These are phyloP conservation scores for Odontothrips loti DNA, from an alignment of 2,888 invertebrate species.

Conservation along the genomic window DNA sequence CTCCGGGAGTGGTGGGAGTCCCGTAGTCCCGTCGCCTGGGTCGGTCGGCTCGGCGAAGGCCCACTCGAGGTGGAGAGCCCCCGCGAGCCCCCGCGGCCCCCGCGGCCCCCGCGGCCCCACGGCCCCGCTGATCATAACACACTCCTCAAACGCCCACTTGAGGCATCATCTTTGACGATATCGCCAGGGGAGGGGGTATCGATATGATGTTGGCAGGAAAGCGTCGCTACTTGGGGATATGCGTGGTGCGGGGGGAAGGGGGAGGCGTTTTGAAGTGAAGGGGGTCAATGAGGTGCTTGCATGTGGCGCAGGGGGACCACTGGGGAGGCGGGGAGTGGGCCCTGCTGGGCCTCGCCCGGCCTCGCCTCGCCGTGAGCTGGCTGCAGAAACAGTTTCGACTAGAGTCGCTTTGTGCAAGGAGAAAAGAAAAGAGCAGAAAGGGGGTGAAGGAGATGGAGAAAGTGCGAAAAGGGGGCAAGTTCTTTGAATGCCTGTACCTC, in stretches of 20 bases:
- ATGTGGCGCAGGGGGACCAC: not conserved
- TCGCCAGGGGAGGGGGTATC: not conserved
- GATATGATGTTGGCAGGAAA: not conserved
- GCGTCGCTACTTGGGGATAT: not conserved
- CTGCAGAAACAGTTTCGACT: not conserved
- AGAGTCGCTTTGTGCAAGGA: not conserved
- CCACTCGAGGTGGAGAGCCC: too few relatives aligned
- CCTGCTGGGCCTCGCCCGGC: too few relatives aligned
- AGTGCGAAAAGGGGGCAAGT: not conserved
- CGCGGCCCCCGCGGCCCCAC: too few relatives aligned
- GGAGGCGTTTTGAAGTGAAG: not conserved
- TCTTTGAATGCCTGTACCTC: too few relatives aligned
- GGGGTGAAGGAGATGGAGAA: not conserved
- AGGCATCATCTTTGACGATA: conserved; percentile 7
- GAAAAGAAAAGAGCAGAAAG: not conserved
- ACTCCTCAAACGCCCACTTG: conserved; percentile 3
- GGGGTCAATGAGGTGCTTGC: conserved; percentile 11
- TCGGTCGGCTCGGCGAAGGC: not conserved
- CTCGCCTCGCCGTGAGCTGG: not conserved
- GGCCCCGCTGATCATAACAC: not conserved
- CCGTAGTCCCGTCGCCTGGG: too few relatives aligned
- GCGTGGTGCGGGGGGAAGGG: not conserved
- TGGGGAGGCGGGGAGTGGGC: too few relatives aligned
- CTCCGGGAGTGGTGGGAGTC: too few relatives aligned
- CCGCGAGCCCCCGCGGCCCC: too few relatives aligned